phyloP scores from a whole-genome alignment of 1,140 invertebrate genomes.

The Battus philenor region DNA sequence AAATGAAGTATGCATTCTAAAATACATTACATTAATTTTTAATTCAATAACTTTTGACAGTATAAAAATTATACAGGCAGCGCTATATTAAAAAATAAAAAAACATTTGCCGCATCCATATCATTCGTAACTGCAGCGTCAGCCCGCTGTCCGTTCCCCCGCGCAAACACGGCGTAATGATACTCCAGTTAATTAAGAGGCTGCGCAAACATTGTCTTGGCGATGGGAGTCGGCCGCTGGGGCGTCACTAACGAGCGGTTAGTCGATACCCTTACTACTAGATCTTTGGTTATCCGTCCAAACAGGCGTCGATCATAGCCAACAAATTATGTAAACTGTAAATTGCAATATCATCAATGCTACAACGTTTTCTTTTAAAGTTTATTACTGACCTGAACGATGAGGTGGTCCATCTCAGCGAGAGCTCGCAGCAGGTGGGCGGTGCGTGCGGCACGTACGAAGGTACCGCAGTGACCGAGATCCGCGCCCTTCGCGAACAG shows the following conservation, averaged over 20 bases:
- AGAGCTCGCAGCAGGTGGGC: constrained; percentile 45
- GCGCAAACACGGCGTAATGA: constrained; percentile 30
- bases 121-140: constrained; percentile 2
- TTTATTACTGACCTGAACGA: constrained; percentile 46
- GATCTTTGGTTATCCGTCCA: no score
- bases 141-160: constrained; percentile 9
- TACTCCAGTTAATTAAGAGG: constrained; percentile 49
- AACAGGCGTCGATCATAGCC: no score
- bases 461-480: constrained; percentile 38
- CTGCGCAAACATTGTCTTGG: constrained; percentile 26
- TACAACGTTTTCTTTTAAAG: no score
- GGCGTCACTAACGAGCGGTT: not conserved
- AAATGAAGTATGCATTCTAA: no score
- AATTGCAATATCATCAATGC: no score
- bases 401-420: constrained; percentile 52
- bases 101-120: constrained; percentile 9
- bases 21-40: no score
- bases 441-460: constrained; percentile 53
- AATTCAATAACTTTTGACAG: no score
- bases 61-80: no score
- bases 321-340: no score
- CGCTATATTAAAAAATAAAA: no score
- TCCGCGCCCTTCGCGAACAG: constrained; percentile 54
- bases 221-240: not conserved
- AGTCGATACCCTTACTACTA: no score